Percentiles rank a stretch among this genome's conserved stretches.
Conservation (phyloP, 2,888 invertebrate species). For the Sialis fuliginosa region DNA sequence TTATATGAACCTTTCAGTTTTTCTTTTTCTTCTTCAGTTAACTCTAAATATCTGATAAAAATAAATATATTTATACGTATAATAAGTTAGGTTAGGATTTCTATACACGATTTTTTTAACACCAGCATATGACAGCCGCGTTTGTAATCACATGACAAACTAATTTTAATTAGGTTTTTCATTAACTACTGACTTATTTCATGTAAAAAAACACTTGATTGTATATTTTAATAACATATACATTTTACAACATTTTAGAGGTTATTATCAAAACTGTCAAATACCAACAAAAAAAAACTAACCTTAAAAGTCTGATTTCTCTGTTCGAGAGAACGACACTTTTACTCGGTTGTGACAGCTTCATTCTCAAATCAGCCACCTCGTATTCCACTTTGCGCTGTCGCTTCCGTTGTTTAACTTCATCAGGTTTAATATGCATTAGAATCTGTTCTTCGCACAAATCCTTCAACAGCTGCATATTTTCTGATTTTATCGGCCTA, state of each 20-base stretch:
- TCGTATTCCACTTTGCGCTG: constrained; percentile 84
- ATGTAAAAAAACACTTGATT: too few species aligned
- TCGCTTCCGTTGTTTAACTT: constrained; percentile 72
- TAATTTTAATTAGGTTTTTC: constrained; percentile 2
- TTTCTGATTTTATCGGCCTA: constrained; percentile 52
- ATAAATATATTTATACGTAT: too few species aligned
- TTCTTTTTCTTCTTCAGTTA: constrained; percentile 84
- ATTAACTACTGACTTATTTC: background rate
- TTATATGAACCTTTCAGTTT: constrained; percentile 81
- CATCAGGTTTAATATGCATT: constrained; percentile 70
- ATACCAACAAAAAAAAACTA: constrained; percentile 9
- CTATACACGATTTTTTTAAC: too few species aligned
- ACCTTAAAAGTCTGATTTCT: constrained; percentile 70
- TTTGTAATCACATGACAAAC: constrained; percentile 9
- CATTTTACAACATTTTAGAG: background rate
- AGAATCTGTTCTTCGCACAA: constrained; percentile 75
- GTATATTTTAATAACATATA: background rate
- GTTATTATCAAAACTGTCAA: background rate
- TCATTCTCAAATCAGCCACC: constrained; percentile 67
- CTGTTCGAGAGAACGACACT: constrained; percentile 82
- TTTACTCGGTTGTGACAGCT: constrained; percentile 63
- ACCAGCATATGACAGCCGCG: too few species aligned
- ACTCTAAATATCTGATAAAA: constrained; percentile 54
- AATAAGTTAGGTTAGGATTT: too few species aligned
- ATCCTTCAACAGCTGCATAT: constrained; percentile 56